These are phyloP conservation scores for Hermaeophaga mercurialis DNA, from an alignment of 2,888 invertebrate species.

Conservation along the genomic window DNA sequence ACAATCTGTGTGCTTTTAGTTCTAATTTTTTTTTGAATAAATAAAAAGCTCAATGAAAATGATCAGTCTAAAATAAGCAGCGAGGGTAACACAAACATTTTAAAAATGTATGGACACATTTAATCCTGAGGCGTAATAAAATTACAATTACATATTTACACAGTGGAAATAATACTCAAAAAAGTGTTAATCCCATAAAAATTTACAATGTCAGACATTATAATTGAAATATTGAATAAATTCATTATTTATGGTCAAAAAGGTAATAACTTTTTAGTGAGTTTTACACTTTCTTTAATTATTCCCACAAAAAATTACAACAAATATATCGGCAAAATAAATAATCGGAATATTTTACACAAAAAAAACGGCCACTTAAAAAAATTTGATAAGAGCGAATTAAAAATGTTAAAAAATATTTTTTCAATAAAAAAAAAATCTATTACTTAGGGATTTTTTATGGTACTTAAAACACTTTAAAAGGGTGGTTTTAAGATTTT, in stretches of 20 bases:
- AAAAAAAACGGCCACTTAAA: not conserved
- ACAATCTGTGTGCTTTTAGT: too few species aligned
- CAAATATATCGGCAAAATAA: slow-evolving; percentile 34
- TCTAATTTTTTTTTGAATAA: too few species aligned
- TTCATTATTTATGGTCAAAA: too few species aligned
- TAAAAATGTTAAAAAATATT: not conserved
- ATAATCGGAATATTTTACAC: slow-evolving; percentile 24
- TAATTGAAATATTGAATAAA: too few species aligned
- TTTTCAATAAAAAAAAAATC: not conserved
- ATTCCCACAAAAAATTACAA: slow-evolving; percentile 33
- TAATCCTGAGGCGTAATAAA: slow-evolving; percentile 18
- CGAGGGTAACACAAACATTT: slow-evolving; percentile 9
- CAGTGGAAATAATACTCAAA: too few species aligned
- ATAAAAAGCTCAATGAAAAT: not conserved
- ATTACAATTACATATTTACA: slow-evolving; percentile 23
- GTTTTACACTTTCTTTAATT: slow-evolving; percentile 36
- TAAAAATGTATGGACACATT: slow-evolving; percentile 21
- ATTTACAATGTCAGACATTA: too few species aligned
- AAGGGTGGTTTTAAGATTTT: not conserved
- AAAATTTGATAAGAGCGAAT: not conserved
- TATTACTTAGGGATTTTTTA: not conserved
- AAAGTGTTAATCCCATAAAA: too few species aligned
- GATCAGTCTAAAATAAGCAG: slow-evolving; percentile 10
- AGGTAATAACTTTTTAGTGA: too few species aligned
- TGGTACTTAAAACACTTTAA: not conserved